Conservation (phyloP, 2,797 vertebrate species). For the Urocyon cinereoargenteus region DNA sequence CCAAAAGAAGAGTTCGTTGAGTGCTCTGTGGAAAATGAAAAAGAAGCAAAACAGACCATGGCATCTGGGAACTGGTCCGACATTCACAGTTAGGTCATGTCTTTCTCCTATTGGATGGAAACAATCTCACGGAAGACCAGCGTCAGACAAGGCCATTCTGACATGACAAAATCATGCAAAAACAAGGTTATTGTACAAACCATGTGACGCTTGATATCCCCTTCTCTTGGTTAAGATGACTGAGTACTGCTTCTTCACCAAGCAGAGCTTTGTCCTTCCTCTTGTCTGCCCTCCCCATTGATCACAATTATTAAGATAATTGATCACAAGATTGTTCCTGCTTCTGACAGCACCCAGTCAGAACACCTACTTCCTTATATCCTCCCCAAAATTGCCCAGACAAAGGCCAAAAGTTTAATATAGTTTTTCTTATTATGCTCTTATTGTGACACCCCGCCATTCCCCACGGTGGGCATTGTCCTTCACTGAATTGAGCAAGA, state of each 20-base stretch:
- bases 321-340: not conserved
- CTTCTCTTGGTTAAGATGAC: not conserved
- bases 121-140: not conserved
- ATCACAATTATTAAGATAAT: not conserved
- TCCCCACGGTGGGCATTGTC: not conserved
- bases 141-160: not conserved
- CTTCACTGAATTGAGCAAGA: not conserved
- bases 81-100: not conserved
- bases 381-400: not conserved
- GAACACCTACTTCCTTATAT: not conserved
- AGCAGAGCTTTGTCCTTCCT: not conserved
- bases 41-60: not conserved
- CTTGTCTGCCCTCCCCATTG: not conserved
- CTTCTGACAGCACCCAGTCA: not conserved
- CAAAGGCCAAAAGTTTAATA: not conserved
- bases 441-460: not conserved
- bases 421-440: not conserved
- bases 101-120: not conserved
- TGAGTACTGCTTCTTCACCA: not conserved
- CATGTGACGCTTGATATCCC: not conserved
- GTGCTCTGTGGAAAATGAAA: not conserved
- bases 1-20: too few species aligned
- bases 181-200: not conserved
- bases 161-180: not conserved
- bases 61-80: not conserved